Percentiles rank a stretch among this genome's conserved stretches.
phyloP scores from a whole-genome alignment of 1,140 invertebrate species.

The Anagrus nilaparvatae region DNA sequence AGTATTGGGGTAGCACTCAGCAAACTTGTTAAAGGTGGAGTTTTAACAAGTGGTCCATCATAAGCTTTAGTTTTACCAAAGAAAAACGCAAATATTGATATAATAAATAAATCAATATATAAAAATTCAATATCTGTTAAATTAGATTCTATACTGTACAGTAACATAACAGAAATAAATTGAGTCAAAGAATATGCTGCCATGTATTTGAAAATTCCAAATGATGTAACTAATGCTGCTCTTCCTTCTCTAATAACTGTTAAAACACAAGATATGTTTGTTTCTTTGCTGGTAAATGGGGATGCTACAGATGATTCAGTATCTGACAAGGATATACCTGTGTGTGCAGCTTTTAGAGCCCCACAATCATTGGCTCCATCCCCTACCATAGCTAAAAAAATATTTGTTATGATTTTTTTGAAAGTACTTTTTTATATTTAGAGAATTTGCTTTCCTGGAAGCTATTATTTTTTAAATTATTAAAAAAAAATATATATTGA shows the following conservation, averaged over 20 bases:
- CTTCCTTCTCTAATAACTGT: conserved; percentile 69
- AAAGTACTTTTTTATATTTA: too few species aligned
- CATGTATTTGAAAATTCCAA: conserved; percentile 97
- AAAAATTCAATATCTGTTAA: conserved; percentile 72
- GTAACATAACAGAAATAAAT: conserved; percentile 85
- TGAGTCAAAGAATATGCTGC: conserved; percentile 89
- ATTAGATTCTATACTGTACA: conserved; percentile 71
- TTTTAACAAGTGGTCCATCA: conserved; percentile 45
- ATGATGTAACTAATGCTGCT: conserved; percentile 84
- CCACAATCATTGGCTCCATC: conserved; percentile 90
- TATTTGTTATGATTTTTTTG: too few species aligned
- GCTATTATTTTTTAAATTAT: too few species aligned
- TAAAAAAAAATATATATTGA: neutral
- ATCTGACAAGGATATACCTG: conserved; percentile 87
- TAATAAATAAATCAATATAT: conserved; percentile 75
- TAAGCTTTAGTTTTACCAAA: conserved; percentile 59
- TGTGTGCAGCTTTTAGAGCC: conserved; percentile 86
- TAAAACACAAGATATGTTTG: conserved; percentile 81
- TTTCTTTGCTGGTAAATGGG: conserved; percentile 83
- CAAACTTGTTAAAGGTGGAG: conserved; percentile 49
- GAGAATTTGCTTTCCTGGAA: too few species aligned
- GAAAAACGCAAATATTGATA: conserved; percentile 66
- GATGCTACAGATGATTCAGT: conserved; percentile 89
- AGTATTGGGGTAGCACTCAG: conserved; percentile 44
- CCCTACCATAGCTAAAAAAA: conserved; percentile 73